These are phyloP conservation scores for Pelmatolapia mariae DNA, from an alignment of 2,113 vertebrate species.

Conservation along the genomic window DNA sequence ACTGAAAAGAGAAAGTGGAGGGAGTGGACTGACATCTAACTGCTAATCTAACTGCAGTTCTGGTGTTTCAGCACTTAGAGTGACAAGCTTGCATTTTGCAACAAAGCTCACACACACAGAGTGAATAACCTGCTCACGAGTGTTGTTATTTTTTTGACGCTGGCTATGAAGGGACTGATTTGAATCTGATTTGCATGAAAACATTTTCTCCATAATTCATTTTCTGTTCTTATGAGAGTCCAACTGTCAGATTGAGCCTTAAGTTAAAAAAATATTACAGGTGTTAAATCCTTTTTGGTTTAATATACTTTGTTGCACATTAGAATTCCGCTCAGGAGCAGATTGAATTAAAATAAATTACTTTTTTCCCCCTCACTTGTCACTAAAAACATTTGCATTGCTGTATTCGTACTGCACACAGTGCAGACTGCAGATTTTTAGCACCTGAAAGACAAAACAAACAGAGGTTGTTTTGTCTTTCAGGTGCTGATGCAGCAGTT, in stretches of 20 bases:
- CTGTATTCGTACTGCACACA: not conserved
- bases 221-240: not conserved
- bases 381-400: not conserved
- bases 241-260: not conserved
- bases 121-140: not conserved
- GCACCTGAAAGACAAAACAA: not conserved
- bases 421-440: not conserved
- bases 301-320: not conserved
- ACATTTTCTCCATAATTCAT: not conserved
- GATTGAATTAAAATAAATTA: not conserved
- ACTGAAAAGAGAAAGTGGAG: not conserved
- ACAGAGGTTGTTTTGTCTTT: not conserved
- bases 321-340: not conserved
- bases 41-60: not conserved
- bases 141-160: not conserved
- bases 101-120: not conserved
- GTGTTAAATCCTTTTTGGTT: not conserved
- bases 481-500: not conserved
- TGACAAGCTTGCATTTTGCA: not conserved
- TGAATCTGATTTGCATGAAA: not conserved
- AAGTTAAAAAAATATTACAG: not conserved
- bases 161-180: not conserved
- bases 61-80: not conserved
- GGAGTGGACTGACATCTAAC: not conserved
- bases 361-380: accelerated